Evolutionary conservation across 2,113 vertebrate genomes (phyloP).

Genomic region (Onychorhynchus coronatus): DNA sequence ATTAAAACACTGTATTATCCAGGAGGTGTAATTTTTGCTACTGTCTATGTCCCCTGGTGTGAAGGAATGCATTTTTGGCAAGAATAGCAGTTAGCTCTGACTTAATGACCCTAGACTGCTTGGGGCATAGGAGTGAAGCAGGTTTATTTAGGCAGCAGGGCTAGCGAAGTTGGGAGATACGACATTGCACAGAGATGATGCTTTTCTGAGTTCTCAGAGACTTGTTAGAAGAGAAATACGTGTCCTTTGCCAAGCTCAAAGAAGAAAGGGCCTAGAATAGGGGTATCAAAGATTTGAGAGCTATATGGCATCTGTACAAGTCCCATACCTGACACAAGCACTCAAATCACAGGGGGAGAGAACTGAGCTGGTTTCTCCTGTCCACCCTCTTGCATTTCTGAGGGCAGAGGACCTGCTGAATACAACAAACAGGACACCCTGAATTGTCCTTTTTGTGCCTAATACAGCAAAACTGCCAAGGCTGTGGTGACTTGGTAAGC

Average conservation of each 20-base stretch:
- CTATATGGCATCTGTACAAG: neutral
- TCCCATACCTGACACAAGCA: neutral
- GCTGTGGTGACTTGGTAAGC: neutral
- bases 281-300: constrained; percentile 1
- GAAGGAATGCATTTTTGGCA: constrained; percentile 46
- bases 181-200: neutral
- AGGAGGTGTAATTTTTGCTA: constrained; percentile 16
- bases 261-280: neutral
- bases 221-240: neutral
- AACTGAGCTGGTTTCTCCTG: neutral
- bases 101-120: constrained; percentile 43
- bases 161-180: neutral
- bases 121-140: constrained; percentile 39
- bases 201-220: neutral
- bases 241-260: constrained; percentile 8
- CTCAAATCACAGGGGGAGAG: neutral
- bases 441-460: neutral
- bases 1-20: constrained; percentile 5
- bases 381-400: neutral
- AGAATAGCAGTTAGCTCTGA: neutral
- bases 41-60: neutral
- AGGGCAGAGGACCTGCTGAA: neutral
- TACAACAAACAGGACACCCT: neutral
- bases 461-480: neutral
- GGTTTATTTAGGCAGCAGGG: constrained; percentile 31